A percentile compares a stretch with the other conserved stretches of the same genome.
phyloP scores from a whole-genome alignment of 2,888 invertebrate genomes.

The Chalcosyrphus nemorum region DNA sequence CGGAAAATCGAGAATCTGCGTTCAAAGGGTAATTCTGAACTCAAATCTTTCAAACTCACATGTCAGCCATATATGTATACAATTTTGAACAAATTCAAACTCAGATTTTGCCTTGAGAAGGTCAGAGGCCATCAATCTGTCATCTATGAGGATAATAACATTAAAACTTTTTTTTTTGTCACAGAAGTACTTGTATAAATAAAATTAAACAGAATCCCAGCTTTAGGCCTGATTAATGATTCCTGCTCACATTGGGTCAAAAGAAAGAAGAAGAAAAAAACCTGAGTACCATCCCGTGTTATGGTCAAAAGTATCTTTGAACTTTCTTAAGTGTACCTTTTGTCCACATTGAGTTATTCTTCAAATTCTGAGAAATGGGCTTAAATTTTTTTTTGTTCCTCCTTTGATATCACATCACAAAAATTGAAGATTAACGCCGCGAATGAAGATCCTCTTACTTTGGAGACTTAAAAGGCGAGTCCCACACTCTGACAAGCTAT shows the following conservation, averaged over 20 bases:
- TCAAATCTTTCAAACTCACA: too few relatives aligned
- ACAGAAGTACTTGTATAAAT: neutral
- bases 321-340: slow-evolving; percentile 40
- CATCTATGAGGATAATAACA: neutral
- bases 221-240: slow-evolving; percentile 17
- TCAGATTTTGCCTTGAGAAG: too few relatives aligned
- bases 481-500: slow-evolving; percentile 3
- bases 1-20: too few relatives aligned
- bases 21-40: too few relatives aligned
- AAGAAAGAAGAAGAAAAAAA: neutral
- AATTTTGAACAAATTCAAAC: too few relatives aligned
- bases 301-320: slow-evolving; percentile 22
- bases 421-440: slow-evolving; percentile 24
- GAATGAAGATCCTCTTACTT: slow-evolving; percentile 51
- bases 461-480: slow-evolving; percentile 13
- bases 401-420: slow-evolving; percentile 8
- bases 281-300: neutral
- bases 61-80: too few relatives aligned
- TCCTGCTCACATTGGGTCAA: slow-evolving; percentile 1
- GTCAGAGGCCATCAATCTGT: too few relatives aligned
- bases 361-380: slow-evolving; percentile 26
- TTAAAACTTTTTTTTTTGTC: neutral
- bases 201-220: neutral
- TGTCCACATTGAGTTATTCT: slow-evolving; percentile 36
- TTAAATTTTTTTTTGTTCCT: slow-evolving; percentile 19